A percentile compares a stretch with the other conserved stretches of the same genome.
phyloP scores from a whole-genome alignment of 2,113 vertebrate genomes.

The Halichoeres trimaculatus region DNA sequence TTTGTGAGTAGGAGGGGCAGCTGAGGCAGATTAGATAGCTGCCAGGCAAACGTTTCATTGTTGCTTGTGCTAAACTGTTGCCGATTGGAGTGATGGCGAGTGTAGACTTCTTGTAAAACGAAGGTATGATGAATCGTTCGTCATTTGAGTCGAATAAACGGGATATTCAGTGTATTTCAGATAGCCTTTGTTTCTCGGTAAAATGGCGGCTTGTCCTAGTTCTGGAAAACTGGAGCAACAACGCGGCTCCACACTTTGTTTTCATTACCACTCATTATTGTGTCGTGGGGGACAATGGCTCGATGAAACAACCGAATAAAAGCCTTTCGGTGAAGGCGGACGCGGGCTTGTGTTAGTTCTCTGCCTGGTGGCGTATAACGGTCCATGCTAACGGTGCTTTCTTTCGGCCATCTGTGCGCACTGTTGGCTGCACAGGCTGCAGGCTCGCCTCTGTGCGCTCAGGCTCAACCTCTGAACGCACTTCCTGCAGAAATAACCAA shows the following conservation, averaged over 20 bases:
- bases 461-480: neutral
- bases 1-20: constrained; percentile 83
- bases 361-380: neutral
- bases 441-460: neutral
- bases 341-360: neutral
- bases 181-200: constrained; percentile 79
- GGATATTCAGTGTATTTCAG: constrained; percentile 42
- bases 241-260: constrained; percentile 64
- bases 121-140: constrained; percentile 61
- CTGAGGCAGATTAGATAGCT: constrained; percentile 71
- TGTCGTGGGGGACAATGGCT: neutral
- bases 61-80: constrained; percentile 66
- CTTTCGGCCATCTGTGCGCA: constrained; percentile 54
- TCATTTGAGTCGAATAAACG: constrained; percentile 53
- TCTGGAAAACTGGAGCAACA: constrained; percentile 80
- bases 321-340: neutral
- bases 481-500: constrained; percentile 15
- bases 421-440: constrained; percentile 26
- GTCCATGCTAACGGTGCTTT: constrained; percentile 31
- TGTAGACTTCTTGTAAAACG: constrained; percentile 42
- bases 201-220: constrained; percentile 88
- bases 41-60: constrained; percentile 69
- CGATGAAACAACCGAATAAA: neutral
- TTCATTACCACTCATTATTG: neutral
- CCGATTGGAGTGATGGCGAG: constrained; percentile 53